Evolutionary conservation across 2,888 invertebrate genomes (phyloP).

Genomic region (Harpalus rufipes): DNA sequence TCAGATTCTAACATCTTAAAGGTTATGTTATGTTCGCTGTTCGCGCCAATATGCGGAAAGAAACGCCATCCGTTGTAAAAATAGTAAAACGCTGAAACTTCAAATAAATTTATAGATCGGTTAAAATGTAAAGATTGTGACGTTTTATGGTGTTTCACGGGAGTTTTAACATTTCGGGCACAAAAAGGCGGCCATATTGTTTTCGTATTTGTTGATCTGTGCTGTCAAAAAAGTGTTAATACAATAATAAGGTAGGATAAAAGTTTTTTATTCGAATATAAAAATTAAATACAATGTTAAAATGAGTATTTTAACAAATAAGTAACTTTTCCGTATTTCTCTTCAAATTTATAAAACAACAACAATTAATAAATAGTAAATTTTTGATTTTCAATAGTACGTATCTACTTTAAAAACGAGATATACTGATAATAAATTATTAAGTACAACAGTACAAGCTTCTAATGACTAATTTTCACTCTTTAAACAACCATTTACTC

Average conservation of each 20-base stretch:
- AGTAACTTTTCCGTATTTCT: background rate
- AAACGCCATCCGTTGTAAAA: background rate
- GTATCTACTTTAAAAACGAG: background rate
- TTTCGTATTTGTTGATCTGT: no score
- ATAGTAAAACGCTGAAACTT: background rate
- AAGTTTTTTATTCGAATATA: conserved; percentile 50
- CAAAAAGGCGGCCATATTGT: no score
- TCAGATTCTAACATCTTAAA: conserved; percentile 83
- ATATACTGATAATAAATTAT: conserved; percentile 4
- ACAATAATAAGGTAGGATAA: background rate
- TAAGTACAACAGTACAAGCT: background rate
- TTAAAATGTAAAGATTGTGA: no score
- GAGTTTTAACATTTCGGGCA: no score
- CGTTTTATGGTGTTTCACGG: no score
- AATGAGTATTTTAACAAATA: conserved; percentile 7
- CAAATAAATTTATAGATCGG: background rate
- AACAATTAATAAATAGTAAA: conserved; percentile 15
- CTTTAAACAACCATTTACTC: background rate
- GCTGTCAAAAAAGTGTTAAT: background rate
- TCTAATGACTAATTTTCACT: background rate
- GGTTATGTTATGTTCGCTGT: background rate
- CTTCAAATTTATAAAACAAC: conserved; percentile 33
- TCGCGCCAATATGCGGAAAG: no score
- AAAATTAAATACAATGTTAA: conserved; percentile 51
- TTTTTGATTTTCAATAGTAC: conserved; percentile 31